Base-by-base conservation (phyloP, 2,797 vertebrate genomes). In the Arnoldichthys spilopterus region DNA sequence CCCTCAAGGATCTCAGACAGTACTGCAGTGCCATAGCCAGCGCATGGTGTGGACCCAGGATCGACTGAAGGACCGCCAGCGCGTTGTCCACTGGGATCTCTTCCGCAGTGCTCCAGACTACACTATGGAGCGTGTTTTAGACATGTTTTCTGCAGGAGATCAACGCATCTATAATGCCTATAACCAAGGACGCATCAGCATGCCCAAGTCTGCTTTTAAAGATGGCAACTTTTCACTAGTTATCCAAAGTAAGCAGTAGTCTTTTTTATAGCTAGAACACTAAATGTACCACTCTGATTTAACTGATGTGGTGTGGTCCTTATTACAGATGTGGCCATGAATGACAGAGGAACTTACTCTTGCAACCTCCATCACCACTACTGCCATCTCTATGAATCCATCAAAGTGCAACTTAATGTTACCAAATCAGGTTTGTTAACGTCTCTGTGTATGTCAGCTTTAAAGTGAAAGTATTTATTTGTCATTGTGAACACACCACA, bases 301-400 rank as follows among this genome's bases (percentile, higher is more conserved):
- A 24, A 54, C 13, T 18, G 20, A 56, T 16, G n/a, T 30, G 20
- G 1, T 68, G 16, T 69, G 22, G 0, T 71, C 4, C 4, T 71
- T 66, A 45, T 51, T 12, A 58, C 64, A 99, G 97, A 91, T 16
- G 94, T 96, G 82, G 91, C 87, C 0, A 89, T 91, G 87, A 94
- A 91, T 0, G 97, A 98, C 85, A 91, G 85, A 85, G 97, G 97
- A 12, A 90, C 94, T 0, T 98, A 98, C 72, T 96, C 96, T 1
- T 99, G 97, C 54, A 98, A 94, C 80, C 95, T 99, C 66, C 96
- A 99, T 85, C 97, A 98, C 51, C 96, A 98, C 85, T 99, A 98
- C 90, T 99, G 97, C 76, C 95, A 98, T 85, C 86, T 98, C 32
- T 95, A 97, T 0, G 95, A 98, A 86, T 96, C 92, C 0, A 84